Percentiles rank a stretch among this genome's conserved stretches.
phyloP scores from a whole-genome alignment of 1,140 invertebrate genomes.

The Papilio polyxenes region DNA sequence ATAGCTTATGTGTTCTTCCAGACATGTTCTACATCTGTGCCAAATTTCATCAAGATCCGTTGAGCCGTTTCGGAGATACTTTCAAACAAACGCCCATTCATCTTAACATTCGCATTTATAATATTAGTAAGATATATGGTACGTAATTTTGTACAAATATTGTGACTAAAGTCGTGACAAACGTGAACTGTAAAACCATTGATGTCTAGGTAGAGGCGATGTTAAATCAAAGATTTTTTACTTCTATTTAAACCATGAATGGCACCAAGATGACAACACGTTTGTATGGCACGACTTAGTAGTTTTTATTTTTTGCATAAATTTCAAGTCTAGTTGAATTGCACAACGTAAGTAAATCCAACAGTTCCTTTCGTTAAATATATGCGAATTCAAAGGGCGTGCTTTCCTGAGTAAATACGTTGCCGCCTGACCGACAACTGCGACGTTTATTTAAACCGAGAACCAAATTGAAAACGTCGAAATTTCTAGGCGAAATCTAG shows the following conservation, averaged over 20 bases:
- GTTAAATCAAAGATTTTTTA: too few species aligned
- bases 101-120: too few species aligned
- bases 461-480: slow-evolving; percentile 21
- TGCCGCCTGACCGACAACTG: background rate
- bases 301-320: background rate
- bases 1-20: too few species aligned
- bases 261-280: too few species aligned
- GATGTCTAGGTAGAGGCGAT: too few species aligned
- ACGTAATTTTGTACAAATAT: background rate
- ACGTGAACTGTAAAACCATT: background rate
- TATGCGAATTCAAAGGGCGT: background rate
- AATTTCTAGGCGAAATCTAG: background rate
- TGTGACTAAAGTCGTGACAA: too few species aligned
- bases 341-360: background rate
- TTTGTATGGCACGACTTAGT: background rate
- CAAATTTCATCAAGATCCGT: too few species aligned
- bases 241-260: too few species aligned
- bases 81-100: too few species aligned
- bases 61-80: too few species aligned
- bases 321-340: background rate
- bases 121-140: background rate
- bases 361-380: background rate
- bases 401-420: slow-evolving; percentile 7
- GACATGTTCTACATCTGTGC: too few species aligned
- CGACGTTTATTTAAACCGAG: slow-evolving; percentile 20